These are phyloP conservation scores for Strix aluco DNA, from an alignment of 2,113 vertebrate genomes.

Conservation along the genomic window DNA sequence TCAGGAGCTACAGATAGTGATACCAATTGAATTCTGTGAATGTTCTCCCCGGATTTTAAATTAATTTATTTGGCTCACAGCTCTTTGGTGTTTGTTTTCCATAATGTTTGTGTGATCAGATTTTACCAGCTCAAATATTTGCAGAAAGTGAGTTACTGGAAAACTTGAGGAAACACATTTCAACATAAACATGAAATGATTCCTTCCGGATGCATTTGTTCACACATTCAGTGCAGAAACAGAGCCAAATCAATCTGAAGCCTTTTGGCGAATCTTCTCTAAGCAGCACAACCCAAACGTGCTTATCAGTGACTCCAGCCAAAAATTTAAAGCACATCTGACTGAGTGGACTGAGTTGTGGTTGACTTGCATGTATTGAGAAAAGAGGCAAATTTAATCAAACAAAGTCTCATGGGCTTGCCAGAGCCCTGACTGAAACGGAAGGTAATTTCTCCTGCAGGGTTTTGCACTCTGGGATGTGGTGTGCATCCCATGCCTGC, in stretches of 20 bases:
- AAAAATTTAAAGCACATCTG: neutral
- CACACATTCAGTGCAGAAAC: neutral
- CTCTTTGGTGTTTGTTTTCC: constrained; percentile 3
- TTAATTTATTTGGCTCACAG: neutral
- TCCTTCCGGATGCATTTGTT: neutral
- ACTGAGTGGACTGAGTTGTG: neutral
- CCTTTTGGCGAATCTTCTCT: neutral
- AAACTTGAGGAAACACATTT: constrained; percentile 18
- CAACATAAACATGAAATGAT: neutral
- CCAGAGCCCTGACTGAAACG: neutral
- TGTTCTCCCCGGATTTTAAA: neutral
- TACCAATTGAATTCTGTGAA: neutral
- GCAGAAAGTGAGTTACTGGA: constrained; percentile 9
- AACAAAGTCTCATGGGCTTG: neutral
- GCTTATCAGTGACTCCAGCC: neutral
- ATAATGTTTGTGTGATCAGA: neutral
- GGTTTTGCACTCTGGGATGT: neutral
- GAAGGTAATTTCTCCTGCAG: neutral
- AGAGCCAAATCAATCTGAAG: neutral
- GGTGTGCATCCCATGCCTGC: rapidly evolving
- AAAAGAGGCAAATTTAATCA: neutral
- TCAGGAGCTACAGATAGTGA: neutral
- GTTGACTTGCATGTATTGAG: rapidly evolving
- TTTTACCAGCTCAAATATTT: constrained; percentile 33
- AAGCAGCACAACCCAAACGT: neutral